These are phyloP conservation scores for Lophotis ruficrista DNA, from an alignment of 2,113 vertebrate species.

Conservation along the genomic window DNA sequence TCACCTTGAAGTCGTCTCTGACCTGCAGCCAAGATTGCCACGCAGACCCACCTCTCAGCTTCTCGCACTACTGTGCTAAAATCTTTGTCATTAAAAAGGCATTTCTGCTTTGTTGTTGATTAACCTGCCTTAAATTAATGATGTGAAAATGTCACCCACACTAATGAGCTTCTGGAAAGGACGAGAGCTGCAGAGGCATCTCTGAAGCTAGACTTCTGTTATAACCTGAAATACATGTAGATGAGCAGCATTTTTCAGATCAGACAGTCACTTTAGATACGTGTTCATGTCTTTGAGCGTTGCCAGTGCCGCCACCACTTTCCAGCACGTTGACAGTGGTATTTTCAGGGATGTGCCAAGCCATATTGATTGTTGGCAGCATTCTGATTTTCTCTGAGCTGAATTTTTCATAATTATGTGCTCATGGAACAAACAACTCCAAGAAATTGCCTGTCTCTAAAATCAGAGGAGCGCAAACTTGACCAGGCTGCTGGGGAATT, in stretches of 20 bases:
- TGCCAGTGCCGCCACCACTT: background rate
- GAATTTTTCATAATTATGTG: background rate
- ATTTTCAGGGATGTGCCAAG: background rate
- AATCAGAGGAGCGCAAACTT: background rate
- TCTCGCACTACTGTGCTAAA: background rate
- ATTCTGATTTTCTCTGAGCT: background rate
- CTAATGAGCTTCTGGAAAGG: background rate
- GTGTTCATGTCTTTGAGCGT: background rate
- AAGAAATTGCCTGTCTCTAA: background rate
- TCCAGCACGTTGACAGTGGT: background rate
- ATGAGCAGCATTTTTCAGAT: background rate
- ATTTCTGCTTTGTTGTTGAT: slow-evolving; percentile 2
- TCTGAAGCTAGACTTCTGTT: background rate
- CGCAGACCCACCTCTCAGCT: background rate
- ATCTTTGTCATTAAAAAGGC: background rate
- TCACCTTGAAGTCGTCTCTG: background rate
- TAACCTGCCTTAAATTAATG: background rate
- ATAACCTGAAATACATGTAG: background rate
- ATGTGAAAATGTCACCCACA: background rate
- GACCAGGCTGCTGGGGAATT: background rate
- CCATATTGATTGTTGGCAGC: background rate
- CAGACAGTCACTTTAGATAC: background rate
- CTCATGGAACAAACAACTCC: background rate
- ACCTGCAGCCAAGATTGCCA: background rate
- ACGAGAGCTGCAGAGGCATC: background rate